A percentile compares a stretch with the other conserved stretches of the same genome.
These are phyloP conservation scores for Euura lappo DNA, from an alignment of 1,140 invertebrate species.

Conservation along the genomic window DNA sequence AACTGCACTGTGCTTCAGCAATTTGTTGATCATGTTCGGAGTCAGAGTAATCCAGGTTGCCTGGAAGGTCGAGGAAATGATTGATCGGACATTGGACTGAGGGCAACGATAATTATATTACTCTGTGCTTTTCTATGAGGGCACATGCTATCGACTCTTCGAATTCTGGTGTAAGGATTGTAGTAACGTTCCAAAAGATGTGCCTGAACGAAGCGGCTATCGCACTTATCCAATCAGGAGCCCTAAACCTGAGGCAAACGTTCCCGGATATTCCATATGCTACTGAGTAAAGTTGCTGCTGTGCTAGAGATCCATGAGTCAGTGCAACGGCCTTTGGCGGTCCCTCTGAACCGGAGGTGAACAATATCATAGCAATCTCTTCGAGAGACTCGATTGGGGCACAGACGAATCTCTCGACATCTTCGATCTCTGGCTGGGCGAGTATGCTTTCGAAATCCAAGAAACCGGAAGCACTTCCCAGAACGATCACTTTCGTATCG, in stretches of 20 bases:
- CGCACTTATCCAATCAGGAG: not conserved
- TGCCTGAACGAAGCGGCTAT: slow-evolving; percentile 18
- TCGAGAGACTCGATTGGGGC: not conserved
- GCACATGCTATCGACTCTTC: slow-evolving; percentile 59
- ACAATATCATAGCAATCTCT: not conserved
- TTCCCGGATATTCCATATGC: not conserved
- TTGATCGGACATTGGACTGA: not conserved
- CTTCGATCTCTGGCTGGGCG: not conserved
- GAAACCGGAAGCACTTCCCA: not conserved
- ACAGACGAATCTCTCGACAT: not conserved
- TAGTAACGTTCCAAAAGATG: slow-evolving; percentile 46
- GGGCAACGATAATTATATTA: slow-evolving; percentile 14
- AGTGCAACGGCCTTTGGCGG: not conserved
- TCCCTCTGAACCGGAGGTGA: not conserved
- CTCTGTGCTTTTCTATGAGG: slow-evolving; percentile 56
- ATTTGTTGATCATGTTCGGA: not conserved
- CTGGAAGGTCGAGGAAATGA: not conserved
- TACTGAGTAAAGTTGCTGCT: not conserved
- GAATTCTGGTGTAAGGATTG: slow-evolving; percentile 61
- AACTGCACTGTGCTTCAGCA: slow-evolving; percentile 16
- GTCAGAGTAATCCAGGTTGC: not conserved
- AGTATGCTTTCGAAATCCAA: not conserved
- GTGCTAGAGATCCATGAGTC: too few species aligned
- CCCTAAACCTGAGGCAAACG: not conserved
- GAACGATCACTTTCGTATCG: not conserved